Percentiles rank a stretch among this genome's conserved stretches.
phyloP scores from a whole-genome alignment of 2,888 invertebrate species.

The Drosophila yooni region DNA sequence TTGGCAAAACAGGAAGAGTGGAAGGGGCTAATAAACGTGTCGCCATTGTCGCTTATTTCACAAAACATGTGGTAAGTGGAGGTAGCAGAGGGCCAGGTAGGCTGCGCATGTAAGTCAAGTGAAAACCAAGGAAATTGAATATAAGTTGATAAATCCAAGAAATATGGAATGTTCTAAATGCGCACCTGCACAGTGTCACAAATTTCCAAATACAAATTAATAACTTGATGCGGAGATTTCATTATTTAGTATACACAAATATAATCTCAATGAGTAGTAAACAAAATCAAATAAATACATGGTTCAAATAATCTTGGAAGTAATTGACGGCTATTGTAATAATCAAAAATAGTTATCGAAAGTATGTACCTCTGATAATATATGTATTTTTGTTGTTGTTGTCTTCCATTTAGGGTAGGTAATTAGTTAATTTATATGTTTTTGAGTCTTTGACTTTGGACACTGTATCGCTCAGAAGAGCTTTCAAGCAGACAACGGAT shows the following conservation, averaged over 20 bases:
- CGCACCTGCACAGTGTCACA: conserved; percentile 37
- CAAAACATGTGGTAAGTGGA: conserved; percentile 26
- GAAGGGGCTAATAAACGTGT: conserved; percentile 64
- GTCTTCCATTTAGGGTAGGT: neutral
- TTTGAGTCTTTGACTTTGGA: neutral
- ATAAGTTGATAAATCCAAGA: conserved; percentile 60
- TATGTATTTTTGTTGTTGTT: neutral
- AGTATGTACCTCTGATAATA: neutral
- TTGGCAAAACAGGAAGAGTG: conserved; percentile 35
- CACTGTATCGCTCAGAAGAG: conserved; percentile 23
- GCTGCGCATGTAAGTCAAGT: conserved; percentile 38
- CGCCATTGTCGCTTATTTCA: conserved; percentile 63
- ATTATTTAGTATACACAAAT: neutral
- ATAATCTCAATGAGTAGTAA: neutral
- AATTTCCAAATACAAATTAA: neutral
- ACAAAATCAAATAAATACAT: neutral
- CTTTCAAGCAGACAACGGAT: neutral
- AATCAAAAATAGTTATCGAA: neutral
- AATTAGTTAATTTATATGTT: conserved; percentile 17
- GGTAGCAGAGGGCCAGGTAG: neutral
- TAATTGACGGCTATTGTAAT: neutral
- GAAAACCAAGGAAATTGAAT: conserved; percentile 67
- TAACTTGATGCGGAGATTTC: neutral
- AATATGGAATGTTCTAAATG: conserved; percentile 37
- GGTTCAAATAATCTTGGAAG: neutral